Conservation (phyloP, 2,888 invertebrate species). For the Chrysolina oricalcia region DNA sequence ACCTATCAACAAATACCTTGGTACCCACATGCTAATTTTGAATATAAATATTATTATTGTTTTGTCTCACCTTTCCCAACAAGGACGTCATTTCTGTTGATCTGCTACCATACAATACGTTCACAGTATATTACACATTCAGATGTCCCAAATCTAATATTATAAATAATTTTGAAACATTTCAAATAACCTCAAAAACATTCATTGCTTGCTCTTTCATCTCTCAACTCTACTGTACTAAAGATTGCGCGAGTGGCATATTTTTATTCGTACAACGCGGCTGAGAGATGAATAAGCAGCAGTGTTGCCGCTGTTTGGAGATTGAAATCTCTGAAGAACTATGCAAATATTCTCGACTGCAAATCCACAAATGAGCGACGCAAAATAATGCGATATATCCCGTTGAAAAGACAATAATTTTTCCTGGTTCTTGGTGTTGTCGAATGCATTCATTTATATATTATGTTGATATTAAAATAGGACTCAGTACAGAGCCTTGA, state of each 20-base stretch:
- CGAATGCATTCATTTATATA: too few species aligned
- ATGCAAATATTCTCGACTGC: too few species aligned
- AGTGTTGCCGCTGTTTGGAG: neutral
- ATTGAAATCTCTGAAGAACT: neutral
- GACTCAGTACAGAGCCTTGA: too few species aligned
- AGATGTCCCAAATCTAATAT: neutral
- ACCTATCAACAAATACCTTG: neutral
- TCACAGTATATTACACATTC: neutral
- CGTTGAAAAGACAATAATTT: too few species aligned
- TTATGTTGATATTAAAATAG: too few species aligned
- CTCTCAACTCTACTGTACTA: neutral
- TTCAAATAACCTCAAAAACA: constrained; percentile 15
- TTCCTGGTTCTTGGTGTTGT: too few species aligned
- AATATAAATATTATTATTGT: neutral
- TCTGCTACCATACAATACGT: constrained; percentile 3
- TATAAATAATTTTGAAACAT: neutral
- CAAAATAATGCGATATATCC: too few species aligned
- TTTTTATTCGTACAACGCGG: neutral
- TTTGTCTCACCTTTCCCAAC: constrained; percentile 39
- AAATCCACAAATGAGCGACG: too few species aligned
- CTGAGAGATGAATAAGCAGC: neutral
- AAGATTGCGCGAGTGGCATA: neutral
- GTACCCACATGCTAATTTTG: neutral
- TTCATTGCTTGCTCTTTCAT: neutral
- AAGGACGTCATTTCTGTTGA: constrained; percentile 37